Percentiles rank a stretch among this genome's conserved stretches.
phyloP scores from a whole-genome alignment of 2,113 vertebrate genomes.

The Chrysochloris asiatica region DNA sequence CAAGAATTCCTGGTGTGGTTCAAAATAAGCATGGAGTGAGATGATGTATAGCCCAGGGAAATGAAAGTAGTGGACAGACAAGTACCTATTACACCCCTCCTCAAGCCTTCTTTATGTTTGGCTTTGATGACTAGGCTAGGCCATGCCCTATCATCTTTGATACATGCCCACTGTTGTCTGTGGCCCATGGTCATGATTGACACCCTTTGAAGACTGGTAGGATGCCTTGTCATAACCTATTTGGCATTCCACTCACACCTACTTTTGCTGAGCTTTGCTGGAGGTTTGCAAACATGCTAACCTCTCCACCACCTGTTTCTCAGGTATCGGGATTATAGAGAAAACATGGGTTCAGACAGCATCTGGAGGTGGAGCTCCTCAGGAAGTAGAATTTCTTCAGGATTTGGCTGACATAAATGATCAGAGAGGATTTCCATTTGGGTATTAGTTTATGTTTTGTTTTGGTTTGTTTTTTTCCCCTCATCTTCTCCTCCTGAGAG shows the following conservation, averaged over 20 bases:
- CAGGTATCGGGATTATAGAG: neutral
- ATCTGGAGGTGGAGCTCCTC: conserved; percentile 57
- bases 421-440: conserved; percentile 40
- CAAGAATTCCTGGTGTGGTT: neutral
- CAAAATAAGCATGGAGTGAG: neutral
- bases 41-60: neutral
- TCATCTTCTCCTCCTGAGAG: conserved; percentile 30
- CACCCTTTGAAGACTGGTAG: conserved; percentile 33
- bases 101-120: neutral
- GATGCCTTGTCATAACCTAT: neutral
- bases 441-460: neutral
- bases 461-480: neutral
- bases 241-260: conserved; percentile 8
- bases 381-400: conserved; percentile 52
- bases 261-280: conserved; percentile 40
- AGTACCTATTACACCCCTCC: no score
- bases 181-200: neutral
- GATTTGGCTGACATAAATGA: conserved; percentile 57
- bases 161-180: neutral
- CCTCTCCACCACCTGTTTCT: neutral
- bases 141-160: conserved; percentile 30
- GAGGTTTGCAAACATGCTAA: neutral
- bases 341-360: neutral
- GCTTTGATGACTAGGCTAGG: conserved; percentile 25
- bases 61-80: neutral